phyloP scores from a whole-genome alignment of 2,888 invertebrate species.

The Acronicta psi region DNA sequence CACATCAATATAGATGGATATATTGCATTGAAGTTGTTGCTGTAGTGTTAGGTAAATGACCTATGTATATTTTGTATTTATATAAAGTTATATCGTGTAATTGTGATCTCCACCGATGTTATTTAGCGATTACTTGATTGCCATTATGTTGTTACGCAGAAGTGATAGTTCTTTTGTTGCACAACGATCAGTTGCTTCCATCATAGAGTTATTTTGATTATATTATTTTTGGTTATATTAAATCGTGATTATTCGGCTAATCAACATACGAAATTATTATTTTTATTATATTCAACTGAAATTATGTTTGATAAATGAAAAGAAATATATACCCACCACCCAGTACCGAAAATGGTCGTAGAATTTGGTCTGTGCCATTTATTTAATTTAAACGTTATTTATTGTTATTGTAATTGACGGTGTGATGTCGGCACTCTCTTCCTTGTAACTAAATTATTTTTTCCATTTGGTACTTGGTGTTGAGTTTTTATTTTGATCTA shows the following conservation, averaged over 20 bases:
- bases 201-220: slow-evolving; percentile 81
- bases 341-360: slow-evolving; percentile 79
- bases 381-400: slow-evolving; percentile 85
- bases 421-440: slow-evolving; percentile 75
- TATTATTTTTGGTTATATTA: slow-evolving; percentile 65
- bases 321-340: slow-evolving; percentile 76
- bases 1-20: slow-evolving; percentile 84
- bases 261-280: slow-evolving; percentile 74
- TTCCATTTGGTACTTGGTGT: slow-evolving; percentile 86
- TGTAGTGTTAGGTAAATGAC: slow-evolving; percentile 82
- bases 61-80: slow-evolving; percentile 88
- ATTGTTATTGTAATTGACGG: slow-evolving; percentile 75
- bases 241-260: slow-evolving; percentile 80
- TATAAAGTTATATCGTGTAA: slow-evolving; percentile 86
- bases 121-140: slow-evolving; percentile 87
- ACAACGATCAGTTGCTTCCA: slow-evolving; percentile 85
- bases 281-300: slow-evolving; percentile 76
- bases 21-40: slow-evolving; percentile 87
- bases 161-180: slow-evolving; percentile 75
- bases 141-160: slow-evolving; percentile 85
- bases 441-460: slow-evolving; percentile 78
- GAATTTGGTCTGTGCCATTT: slow-evolving; percentile 87
- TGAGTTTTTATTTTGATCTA: slow-evolving; percentile 74
- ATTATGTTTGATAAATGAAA: slow-evolving; percentile 66
- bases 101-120: slow-evolving; percentile 89